A percentile compares a stretch with the other conserved stretches of the same genome.
Evolutionary conservation across 2,888 invertebrate species (phyloP).

Genomic region (Argynnis bischoffii): DNA sequence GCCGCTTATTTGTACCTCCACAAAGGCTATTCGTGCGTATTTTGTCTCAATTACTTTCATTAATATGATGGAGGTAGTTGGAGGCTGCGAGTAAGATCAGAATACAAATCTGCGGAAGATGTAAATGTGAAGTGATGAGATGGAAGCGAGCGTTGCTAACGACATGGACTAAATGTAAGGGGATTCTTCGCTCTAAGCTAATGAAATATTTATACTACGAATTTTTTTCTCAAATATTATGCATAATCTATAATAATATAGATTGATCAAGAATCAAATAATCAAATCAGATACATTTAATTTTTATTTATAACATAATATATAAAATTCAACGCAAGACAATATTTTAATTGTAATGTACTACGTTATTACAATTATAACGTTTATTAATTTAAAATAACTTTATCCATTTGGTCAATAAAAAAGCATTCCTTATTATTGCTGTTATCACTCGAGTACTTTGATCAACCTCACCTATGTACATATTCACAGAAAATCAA

Average conservation of each 20-base stretch:
- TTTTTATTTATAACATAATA: too few species aligned
- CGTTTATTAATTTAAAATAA: too few species aligned
- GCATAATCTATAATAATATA: neutral
- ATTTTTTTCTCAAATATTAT: conserved; percentile 17
- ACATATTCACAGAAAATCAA: too few species aligned
- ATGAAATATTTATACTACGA: neutral
- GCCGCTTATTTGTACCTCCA: neutral
- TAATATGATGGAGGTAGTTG: conserved; percentile 29
- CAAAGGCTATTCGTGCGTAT: conserved; percentile 19
- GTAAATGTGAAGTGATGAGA: conserved; percentile 37
- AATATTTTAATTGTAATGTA: too few species aligned
- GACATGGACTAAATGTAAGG: conserved; percentile 18
- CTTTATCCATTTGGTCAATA: too few species aligned
- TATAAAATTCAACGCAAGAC: too few species aligned
- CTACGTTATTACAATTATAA: too few species aligned
- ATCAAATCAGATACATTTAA: neutral
- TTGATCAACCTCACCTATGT: too few species aligned
- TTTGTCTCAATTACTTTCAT: conserved; percentile 35
- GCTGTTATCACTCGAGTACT: too few species aligned
- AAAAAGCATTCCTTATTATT: too few species aligned
- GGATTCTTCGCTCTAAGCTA: neutral
- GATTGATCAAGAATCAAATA: too few species aligned
- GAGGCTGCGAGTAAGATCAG: conserved; percentile 25
- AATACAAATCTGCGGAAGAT: conserved; percentile 40
- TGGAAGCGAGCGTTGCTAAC: conserved; percentile 31